Conservation (phyloP, 2,888 invertebrate genomes). For the Heliconius sara region DNA sequence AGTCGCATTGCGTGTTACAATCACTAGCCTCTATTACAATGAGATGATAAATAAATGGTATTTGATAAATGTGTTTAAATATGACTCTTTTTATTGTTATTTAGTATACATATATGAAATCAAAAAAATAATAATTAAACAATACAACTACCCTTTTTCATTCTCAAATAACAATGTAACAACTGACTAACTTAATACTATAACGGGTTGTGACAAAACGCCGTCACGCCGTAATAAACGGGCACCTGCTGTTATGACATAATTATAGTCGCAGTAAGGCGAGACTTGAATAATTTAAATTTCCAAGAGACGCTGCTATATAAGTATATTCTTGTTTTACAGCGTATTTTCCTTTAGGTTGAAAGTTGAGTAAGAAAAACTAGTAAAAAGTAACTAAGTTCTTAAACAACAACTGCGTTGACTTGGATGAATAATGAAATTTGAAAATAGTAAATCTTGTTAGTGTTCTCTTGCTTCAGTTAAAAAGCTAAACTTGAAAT, state of each 20-base stretch:
- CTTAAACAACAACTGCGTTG: neutral
- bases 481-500: too few relatives aligned
- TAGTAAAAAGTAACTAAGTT: neutral
- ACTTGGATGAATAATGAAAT: neutral
- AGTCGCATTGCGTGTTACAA: too few relatives aligned
- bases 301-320: slow-evolving; percentile 22
- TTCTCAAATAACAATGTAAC: neutral
- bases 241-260: slow-evolving; percentile 29
- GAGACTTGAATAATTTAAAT: slow-evolving; percentile 31
- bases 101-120: neutral
- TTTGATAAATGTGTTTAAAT: too few relatives aligned
- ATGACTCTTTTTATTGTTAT: too few relatives aligned
- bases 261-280: slow-evolving; percentile 28
- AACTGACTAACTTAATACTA: neutral
- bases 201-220: slow-evolving; percentile 8
- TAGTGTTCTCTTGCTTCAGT: too few relatives aligned
- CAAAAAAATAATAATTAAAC: neutral
- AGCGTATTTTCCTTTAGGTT: neutral
- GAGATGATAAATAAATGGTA: too few relatives aligned
- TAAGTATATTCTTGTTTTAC: slow-evolving; percentile 17
- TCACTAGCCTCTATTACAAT: too few relatives aligned
- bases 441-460: too few relatives aligned
- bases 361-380: slow-evolving; percentile 9
- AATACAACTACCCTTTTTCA: neutral
- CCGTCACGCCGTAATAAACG: slow-evolving; percentile 16